Percentiles rank a stretch among this genome's conserved stretches.
These are phyloP conservation scores for Mastigias papua DNA, from an alignment of 30 jellyfish, hydroid and myxozoan species.

Conservation along the genomic window DNA sequence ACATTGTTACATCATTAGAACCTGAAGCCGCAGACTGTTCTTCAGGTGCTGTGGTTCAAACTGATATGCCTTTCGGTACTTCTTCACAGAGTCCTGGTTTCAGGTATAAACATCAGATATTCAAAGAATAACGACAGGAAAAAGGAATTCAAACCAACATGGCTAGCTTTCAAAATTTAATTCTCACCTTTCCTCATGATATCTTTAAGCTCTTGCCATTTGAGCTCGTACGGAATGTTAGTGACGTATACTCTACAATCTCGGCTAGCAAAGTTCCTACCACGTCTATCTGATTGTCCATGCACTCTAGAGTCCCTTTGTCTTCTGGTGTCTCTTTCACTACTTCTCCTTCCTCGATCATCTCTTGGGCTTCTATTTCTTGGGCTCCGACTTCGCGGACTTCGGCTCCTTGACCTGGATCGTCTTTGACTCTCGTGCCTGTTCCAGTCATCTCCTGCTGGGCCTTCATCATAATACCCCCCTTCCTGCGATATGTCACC, in stretches of 20 bases:
- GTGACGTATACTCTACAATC: constrained; percentile 95
- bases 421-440: constrained; percentile 25
- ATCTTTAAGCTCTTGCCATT: constrained; percentile 97
- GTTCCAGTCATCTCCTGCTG: constrained; percentile 21
- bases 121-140: no score
- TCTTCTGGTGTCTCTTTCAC: constrained; percentile 42
- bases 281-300: constrained; percentile 21
- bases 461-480: constrained; percentile 29
- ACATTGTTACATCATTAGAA: no score
- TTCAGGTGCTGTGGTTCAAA: no score
- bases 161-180: not conserved
- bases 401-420: constrained; percentile 41
- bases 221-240: constrained; percentile 84
- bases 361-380: constrained; percentile 43
- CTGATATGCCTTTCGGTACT: no score
- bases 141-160: no score
- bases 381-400: constrained; percentile 65
- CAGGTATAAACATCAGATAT: no score
- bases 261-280: constrained; percentile 71
- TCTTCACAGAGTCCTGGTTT: no score
- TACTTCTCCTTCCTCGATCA: constrained; percentile 53
- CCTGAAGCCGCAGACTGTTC: no score
- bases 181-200: constrained; percentile 92
- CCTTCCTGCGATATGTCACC: not conserved
- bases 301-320: constrained; percentile 46